A percentile compares a stretch with the other conserved stretches of the same genome.
Conservation (phyloP, 2,113 vertebrate genomes). For the Caretta caretta region DNA sequence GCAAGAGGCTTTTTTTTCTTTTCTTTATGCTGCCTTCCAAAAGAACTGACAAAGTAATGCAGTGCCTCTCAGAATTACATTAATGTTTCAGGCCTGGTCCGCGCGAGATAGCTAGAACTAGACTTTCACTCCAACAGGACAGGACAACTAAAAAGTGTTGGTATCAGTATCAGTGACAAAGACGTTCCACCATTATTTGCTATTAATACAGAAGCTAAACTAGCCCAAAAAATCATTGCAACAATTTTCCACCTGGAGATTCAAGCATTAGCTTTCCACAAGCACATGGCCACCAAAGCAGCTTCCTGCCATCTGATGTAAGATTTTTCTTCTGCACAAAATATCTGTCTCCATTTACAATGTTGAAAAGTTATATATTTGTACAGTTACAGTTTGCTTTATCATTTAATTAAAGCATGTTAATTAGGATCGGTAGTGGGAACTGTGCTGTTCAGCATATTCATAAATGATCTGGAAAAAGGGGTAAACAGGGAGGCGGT, state of each 20-base stretch:
- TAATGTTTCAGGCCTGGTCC: not conserved
- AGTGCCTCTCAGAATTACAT: not conserved
- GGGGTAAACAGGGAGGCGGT: not conserved
- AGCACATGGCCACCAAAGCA: not conserved
- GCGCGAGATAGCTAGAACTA: not conserved
- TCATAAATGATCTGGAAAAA: not conserved
- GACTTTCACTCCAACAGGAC: not conserved
- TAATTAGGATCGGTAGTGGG: not conserved
- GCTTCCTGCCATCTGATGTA: not conserved
- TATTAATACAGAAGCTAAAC: not conserved
- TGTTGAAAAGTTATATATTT: not conserved
- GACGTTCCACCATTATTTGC: not conserved
- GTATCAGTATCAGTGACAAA: not conserved
- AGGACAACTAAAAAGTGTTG: not conserved
- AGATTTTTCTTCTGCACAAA: slow-evolving; percentile 16
- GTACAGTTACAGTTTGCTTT: not conserved
- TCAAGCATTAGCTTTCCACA: not conserved
- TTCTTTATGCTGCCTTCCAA: not conserved
- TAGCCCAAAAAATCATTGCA: not conserved
- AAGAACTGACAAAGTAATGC: not conserved
- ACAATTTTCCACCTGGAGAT: not conserved
- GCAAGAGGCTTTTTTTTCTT: not conserved
- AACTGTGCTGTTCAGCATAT: not conserved
- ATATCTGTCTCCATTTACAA: not conserved
- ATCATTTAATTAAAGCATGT: not conserved